Evolutionary conservation across 2,113 vertebrate genomes (phyloP), one percentile per base, ranked within the genome.

Genomic region (Lophotis ruficrista): DNA sequence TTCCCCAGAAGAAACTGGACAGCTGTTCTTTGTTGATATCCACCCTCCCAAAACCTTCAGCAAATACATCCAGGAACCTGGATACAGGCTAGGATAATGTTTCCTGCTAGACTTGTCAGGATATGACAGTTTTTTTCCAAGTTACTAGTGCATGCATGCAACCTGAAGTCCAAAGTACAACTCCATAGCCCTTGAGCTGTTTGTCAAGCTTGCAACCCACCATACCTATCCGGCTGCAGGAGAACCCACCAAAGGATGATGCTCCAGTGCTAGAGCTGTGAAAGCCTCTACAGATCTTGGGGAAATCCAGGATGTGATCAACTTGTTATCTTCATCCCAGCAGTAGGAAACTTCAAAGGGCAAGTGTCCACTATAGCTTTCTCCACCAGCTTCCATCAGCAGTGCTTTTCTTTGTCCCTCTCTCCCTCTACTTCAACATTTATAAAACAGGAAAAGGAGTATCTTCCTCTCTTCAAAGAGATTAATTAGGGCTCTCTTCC

Each of bases 91-190:
- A 76, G 82, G 70, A 90, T 90, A 90, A 72, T 4, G 48, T 88
- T 95, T 94, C 57, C 66, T 77, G 58, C 38, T 90, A 92, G 82
- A 65, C 45, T 88, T 9, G 14, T 69, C 66, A 92, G 88, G 78
- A 88, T 88, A 35, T 60, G 61, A 89, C 53, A 79, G 65, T 3
- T 18, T 90, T 93, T 97, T 94, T 91, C 90, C 90, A 87, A 91
- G 85, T 60, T 85, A 72, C 61, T 45, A 85, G 24, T 48, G 57
- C 4, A 2, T 19, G 18, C 48, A 65, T 45, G 53, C 38, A 93
- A 82, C 81, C 87, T 79, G 69, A 91, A 64, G 8, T 45, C 50
- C 51, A 83, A 83, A 90, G 53, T 30, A 78, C 43, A 80, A 37
- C 31, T 73, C 62, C 31, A 50, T 4, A 76, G 70, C 8, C 28